Evolutionary conservation across 2,113 vertebrate genomes (phyloP), one percentile per base, ranked within the genome.

Genomic region (Pampusana beccarii): DNA sequence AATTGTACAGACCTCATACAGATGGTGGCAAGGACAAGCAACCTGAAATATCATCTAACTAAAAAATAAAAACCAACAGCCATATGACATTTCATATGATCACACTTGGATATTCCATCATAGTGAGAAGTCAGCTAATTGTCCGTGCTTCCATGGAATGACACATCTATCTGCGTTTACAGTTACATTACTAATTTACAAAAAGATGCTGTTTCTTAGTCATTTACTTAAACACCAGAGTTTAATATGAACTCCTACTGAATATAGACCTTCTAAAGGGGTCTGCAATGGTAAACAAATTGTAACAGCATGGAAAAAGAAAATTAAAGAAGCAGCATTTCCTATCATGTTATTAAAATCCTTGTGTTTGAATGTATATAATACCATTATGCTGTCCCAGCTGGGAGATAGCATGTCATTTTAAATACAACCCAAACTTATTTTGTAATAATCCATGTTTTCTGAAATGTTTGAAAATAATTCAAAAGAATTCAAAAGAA

Each of bases 381-480:
- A 42, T 21, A 87, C 4, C 14, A 46, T 13, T 70, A 11, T 25
- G 5, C 23, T 40, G 53, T 54, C 13, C 16, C 42, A 71, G 18
- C 7, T 75, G 36, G 31, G 54, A 91, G 36, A 40, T 14, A 54
- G 17, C 4, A 26, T 7, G 8, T 57, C 6, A 29, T 40, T 90
- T 91, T n/a, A 58, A 24, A 64, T 51, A 64, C 0, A 0, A 25
- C 4, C 6, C 25, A 79, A 21, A 1, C 15, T 46, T 82, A 60
- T 51, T 88, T 38, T 57, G 11, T 29, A 26, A 71, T 18, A 3
- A 16, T 31, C n/a, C 13, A 4, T n/a, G n/a, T 66, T 87, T 77
- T 38, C 34, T 66, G 33, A 50, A 64, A 54, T 19, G 2, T 75
- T 60, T 54, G 13, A 38, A 91, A 81, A 84, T 5, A 74, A 79